Conservation (phyloP, 92 coral and sea anemone species). For the Porites cylindrica region DNA sequence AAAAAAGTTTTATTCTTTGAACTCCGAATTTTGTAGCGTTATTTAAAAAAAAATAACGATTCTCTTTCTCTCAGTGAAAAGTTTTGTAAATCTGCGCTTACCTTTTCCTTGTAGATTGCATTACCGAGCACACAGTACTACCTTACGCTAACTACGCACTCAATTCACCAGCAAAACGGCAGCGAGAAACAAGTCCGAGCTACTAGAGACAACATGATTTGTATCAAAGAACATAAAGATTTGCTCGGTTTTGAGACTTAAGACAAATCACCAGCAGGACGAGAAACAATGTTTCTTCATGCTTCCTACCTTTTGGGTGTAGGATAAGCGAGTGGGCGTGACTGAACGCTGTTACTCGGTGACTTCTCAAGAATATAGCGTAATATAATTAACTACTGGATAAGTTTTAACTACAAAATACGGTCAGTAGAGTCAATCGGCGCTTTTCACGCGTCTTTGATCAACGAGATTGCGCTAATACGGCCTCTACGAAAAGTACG, state of each 20-base stretch:
- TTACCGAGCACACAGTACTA: conserved; percentile 80
- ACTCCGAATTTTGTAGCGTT: too few relatives aligned
- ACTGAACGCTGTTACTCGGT: neutral
- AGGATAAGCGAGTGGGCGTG: neutral
- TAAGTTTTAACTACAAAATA: too few relatives aligned
- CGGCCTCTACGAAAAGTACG: too few relatives aligned
- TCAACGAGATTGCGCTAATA: too few relatives aligned
- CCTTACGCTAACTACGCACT: conserved; percentile 73
- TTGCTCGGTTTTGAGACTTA: neutral
- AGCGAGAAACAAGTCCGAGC: conserved; percentile 67
- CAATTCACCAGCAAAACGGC: conserved; percentile 61
- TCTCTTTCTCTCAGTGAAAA: neutral
- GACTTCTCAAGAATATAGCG: neutral
- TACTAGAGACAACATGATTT: conserved; percentile 14
- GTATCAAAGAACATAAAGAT: neutral
- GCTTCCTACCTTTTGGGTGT: neutral
- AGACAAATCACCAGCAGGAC: neutral
- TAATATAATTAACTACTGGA: too few relatives aligned
- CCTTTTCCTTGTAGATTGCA: conserved; percentile 72
- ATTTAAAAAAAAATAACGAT: too few relatives aligned
- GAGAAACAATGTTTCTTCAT: neutral
- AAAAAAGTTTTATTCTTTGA: too few relatives aligned
- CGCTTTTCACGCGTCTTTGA: too few relatives aligned
- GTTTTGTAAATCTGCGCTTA: neutral
- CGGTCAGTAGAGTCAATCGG: too few relatives aligned